A percentile compares a stretch with the other conserved stretches of the same genome.
These are phyloP conservation scores for Campylomormyrus tamandua DNA, from an alignment of 2,113 vertebrate genomes.

Conservation along the genomic window DNA sequence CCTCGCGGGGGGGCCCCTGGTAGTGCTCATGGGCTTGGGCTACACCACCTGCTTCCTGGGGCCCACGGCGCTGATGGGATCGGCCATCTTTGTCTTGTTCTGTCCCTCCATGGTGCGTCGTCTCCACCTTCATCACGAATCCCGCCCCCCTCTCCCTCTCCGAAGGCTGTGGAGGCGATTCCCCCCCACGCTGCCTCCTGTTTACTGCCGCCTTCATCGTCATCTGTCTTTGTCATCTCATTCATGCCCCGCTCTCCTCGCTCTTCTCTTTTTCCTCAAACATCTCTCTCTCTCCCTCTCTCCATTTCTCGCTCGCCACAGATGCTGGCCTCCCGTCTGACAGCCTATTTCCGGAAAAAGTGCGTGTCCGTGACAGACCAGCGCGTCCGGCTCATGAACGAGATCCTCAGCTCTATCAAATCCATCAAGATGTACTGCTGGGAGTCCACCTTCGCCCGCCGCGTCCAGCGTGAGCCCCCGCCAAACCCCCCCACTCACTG, in stretches of 20 bases:
- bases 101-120: slow-evolving; percentile 63
- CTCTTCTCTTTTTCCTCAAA: slow-evolving; percentile 15
- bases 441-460: slow-evolving; percentile 62
- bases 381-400: slow-evolving; percentile 69
- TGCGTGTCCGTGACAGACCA: slow-evolving; percentile 65
- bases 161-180: not conserved
- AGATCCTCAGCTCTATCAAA: slow-evolving; percentile 67
- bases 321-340: slow-evolving; percentile 68
- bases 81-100: slow-evolving; percentile 65
- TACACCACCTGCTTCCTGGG: slow-evolving; percentile 65
- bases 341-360: slow-evolving; percentile 68
- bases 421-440: slow-evolving; percentile 80
- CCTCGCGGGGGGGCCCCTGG: slow-evolving; percentile 62
- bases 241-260: slow-evolving; percentile 26
- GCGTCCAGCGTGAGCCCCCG: slow-evolving; percentile 58
- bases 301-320: slow-evolving; percentile 31
- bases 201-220: not conserved
- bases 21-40: slow-evolving; percentile 59
- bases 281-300: slow-evolving; percentile 38
- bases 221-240: not conserved
- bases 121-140: not conserved
- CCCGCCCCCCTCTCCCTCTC: not conserved
- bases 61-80: slow-evolving; percentile 65
- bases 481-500: not conserved
- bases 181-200: not conserved